Percentiles rank a stretch among this genome's conserved stretches.
Evolutionary conservation across 2,113 vertebrate genomes (phyloP).

Genomic region (Capreolus pygargus): DNA sequence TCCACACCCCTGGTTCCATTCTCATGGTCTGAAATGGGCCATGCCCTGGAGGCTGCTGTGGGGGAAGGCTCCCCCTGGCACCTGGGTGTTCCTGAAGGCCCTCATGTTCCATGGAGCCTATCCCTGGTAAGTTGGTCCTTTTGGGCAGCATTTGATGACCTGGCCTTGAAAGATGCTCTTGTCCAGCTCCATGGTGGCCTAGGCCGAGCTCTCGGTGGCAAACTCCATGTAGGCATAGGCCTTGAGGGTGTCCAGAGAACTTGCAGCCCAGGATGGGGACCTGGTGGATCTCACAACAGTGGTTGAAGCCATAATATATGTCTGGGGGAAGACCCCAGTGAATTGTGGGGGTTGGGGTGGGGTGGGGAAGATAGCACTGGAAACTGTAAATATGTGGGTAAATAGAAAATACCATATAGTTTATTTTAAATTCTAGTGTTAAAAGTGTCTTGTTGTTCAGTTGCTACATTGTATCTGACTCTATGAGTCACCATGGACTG

Average conservation of each 20-base stretch:
- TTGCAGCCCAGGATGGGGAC: neutral
- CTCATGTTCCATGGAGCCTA: rapidly evolving
- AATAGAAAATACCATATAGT: neutral
- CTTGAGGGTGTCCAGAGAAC: neutral
- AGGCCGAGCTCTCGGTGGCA: neutral
- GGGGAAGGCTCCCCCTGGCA: neutral
- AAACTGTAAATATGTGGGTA: neutral
- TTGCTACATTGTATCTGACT: neutral
- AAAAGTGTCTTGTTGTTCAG: neutral
- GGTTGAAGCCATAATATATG: neutral
- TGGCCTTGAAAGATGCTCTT: neutral
- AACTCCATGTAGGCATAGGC: neutral
- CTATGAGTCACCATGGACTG: neutral
- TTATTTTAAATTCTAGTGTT: neutral
- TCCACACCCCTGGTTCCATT: neutral
- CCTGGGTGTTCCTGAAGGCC: neutral
- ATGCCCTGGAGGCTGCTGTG: neutral
- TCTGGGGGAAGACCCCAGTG: neutral
- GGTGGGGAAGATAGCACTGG: neutral
- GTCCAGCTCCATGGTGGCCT: neutral
- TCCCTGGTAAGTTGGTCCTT: neutral
- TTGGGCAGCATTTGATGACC: neutral
- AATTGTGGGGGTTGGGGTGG: neutral
- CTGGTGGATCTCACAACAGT: neutral
- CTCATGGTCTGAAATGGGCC: rapidly evolving